Conservation (phyloP, 2,797 vertebrate genomes). For the Zenarchopterus dispar region DNA sequence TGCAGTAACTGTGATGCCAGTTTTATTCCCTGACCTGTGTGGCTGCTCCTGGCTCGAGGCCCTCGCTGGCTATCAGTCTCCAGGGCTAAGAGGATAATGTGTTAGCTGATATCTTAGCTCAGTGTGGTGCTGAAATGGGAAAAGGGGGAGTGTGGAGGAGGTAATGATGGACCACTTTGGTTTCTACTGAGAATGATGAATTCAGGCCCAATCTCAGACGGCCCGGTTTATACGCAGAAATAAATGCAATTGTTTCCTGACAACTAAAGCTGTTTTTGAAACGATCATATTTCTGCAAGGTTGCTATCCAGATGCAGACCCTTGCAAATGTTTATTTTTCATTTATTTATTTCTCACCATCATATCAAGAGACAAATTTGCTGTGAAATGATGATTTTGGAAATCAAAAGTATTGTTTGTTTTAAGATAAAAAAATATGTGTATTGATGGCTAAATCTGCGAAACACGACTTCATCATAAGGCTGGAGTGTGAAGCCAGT, state of each 20-base stretch:
- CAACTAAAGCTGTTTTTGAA: slow-evolving; percentile 12
- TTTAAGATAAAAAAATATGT: slow-evolving; percentile 16
- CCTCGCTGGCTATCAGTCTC: slow-evolving; percentile 80
- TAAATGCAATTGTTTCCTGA: slow-evolving; percentile 27
- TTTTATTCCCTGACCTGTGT: slow-evolving; percentile 68
- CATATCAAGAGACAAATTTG: slow-evolving; percentile 4
- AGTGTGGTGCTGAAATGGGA: slow-evolving; percentile 87
- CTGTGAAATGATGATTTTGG: slow-evolving; percentile 6
- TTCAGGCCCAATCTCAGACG: slow-evolving; percentile 60
- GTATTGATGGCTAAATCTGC: slow-evolving; percentile 17
- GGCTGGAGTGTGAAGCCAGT: slow-evolving; percentile 61
- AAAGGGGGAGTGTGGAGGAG: slow-evolving; percentile 75
- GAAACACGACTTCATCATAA: slow-evolving; percentile 49
- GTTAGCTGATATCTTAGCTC: slow-evolving; percentile 87
- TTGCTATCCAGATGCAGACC: slow-evolving; percentile 6
- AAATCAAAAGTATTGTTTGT: slow-evolving; percentile 21
- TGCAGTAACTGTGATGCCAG: slow-evolving; percentile 64
- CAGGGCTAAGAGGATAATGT: slow-evolving; percentile 87
- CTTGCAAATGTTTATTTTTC: background rate
- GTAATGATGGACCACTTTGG: slow-evolving; percentile 83
- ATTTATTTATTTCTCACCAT: background rate
- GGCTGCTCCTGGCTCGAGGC: slow-evolving; percentile 76
- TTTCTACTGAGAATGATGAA: slow-evolving; percentile 77
- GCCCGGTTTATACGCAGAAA: slow-evolving; percentile 33
- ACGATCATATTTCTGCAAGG: background rate